Base-by-base conservation (phyloP, 2,113 vertebrate genomes). In the Trematomus loennbergii region DNA sequence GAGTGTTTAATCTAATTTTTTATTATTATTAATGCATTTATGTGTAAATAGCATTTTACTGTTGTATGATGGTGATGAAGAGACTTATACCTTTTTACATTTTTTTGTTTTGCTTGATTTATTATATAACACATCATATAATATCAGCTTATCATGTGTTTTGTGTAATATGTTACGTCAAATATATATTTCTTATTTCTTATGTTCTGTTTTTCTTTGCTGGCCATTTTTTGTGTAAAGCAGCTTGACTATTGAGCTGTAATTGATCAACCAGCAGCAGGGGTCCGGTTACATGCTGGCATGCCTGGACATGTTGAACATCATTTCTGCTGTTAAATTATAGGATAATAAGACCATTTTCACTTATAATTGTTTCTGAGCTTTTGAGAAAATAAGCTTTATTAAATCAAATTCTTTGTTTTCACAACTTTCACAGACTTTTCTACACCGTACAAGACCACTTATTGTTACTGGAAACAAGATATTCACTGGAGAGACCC, bases 401-500 rank as follows among this genome's bases (percentile, higher is more conserved):
- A 15, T 64, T 36, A 64, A 25, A 33, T 22, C 18, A 29, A 29
- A 29, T 29, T 29, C 29, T 29, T 29, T 52, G 9, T 25, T 4
- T 52, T 60, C 20, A 50, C 9, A 64, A 48, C 63, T 79, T 46
- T 67, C 50, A 48, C 22, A 15, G 15, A 53, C 25, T 0, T 54
- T 16, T 83, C 58, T 15, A 36, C 50, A 33, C 49, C 33, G 59
- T 72, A 45, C 33, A 68, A 58, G 72, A n/a, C 53, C 36, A 58
- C 57, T 46, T 53, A 20, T 73, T 66, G 63, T 85, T 79, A 9
- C n/a, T 64, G 72, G 87, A 83, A 88, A 88, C 55, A 22, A 45
- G 66, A 92, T 80, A 78, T 75, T 62, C 79, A 75, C 65, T 33
- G 33, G 85, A 63, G 33, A 82, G 33, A 82, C 79, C 68, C 22